phyloP scores from a whole-genome alignment of 2,888 invertebrate genomes.

The Nineta flava region DNA sequence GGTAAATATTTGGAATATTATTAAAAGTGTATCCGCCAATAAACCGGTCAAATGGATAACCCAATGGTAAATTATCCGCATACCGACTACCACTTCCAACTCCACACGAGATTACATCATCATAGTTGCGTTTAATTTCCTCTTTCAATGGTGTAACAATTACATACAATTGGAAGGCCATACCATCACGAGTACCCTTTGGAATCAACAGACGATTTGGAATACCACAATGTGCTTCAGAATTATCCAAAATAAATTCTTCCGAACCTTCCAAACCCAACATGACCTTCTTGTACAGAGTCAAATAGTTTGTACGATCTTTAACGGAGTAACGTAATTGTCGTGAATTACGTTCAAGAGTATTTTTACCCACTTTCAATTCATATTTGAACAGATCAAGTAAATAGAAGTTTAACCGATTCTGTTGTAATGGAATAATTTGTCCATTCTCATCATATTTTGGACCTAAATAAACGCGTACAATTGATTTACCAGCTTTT shows the following conservation, averaged over 20 bases:
- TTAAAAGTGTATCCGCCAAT: conserved; percentile 36
- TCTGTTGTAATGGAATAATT: conserved; percentile 33
- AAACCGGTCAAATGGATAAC: conserved; percentile 51
- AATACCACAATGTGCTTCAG: conserved; percentile 46
- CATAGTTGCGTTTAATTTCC: conserved; percentile 21
- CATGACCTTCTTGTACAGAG: conserved; percentile 43
- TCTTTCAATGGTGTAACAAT: conserved; percentile 28
- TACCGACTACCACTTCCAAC: conserved; percentile 34
- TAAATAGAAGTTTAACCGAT: conserved; percentile 41
- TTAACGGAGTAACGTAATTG: conserved; percentile 45
- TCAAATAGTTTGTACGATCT: conserved; percentile 46
- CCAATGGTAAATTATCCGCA: conserved; percentile 31
- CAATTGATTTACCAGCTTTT: conserved; percentile 35
- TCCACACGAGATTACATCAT: conserved; percentile 31
- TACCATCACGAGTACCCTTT: conserved; percentile 44
- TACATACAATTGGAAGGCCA: conserved; percentile 45
- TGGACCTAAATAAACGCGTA: conserved; percentile 53
- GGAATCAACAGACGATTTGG: conserved; percentile 55
- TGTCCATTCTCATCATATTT: conserved; percentile 44
- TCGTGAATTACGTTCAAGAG: conserved; percentile 46
- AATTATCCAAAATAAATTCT: conserved; percentile 34
- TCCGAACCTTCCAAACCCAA: conserved; percentile 34
- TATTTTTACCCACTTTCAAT: conserved; percentile 45
- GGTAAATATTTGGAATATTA: conserved; percentile 43
- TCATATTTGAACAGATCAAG: conserved; percentile 42